Evolutionary conservation across 37 sponge, comb jelly and placozoan genomes (phyloP), one percentile per base, ranked within the genome.

Genomic region (Bolinopsis microptera): DNA sequence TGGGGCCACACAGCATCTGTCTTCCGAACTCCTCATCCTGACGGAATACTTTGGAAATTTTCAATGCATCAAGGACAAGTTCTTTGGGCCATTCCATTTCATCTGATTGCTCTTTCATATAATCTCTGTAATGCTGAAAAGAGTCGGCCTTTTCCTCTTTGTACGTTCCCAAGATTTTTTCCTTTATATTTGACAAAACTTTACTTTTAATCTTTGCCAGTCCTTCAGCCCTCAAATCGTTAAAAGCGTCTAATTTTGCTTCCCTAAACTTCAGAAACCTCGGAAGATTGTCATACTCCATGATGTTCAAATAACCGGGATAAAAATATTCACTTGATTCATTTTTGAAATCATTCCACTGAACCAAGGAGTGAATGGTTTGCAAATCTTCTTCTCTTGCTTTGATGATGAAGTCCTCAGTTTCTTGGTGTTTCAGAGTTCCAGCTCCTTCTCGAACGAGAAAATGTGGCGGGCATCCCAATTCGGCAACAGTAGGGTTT

Each of bases 381-480:
- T 9, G 16, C 68, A 61, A 61, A n/a, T n/a, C n/a, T n/a, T n/a
- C n/a, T n/a, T n/a, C n/a, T n/a, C n/a, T n/a, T n/a, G n/a, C n/a
- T n/a, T 77, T 27, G 36, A 77, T 18, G 18, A 77, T 18, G 36
- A 77, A 77, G 80, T 77, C 33, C 37, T 77, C 80, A 3, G 27
- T 28, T 32, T 77, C 80, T 32, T 16, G 36, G 1, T 77, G 80
- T 21, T 34, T 34, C 1, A 77, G 80, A 31, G 36, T 77, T 1
- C 80, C 80, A 0, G 80, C 80, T 1, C 80, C 80, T 35, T 34
- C 80, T 18, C 80, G 27, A 3, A 77, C 80, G 1, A 77, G 80
- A 36, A 77, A 36, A 32, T 34, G 33, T 1, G 80, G 80, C 37
- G 33, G 37, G 33, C 80, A 77, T 21, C 80, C 80, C n/a, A n/a